Conservation (phyloP, 2,113 vertebrate genomes). For the Hipposideros armiger region DNA sequence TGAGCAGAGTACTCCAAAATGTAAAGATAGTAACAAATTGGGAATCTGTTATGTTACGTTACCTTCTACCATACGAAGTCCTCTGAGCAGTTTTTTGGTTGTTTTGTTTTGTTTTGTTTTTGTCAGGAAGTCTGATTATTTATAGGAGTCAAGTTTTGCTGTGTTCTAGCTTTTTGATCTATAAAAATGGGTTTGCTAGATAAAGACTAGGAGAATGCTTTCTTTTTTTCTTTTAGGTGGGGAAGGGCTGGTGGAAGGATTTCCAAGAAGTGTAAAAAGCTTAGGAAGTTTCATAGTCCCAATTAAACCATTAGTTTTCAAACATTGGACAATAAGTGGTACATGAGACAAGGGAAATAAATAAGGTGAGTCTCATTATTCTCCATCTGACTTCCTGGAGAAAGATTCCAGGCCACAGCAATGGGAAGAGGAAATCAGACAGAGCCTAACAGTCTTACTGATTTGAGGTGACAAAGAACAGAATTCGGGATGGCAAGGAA, state of each 20-base stretch:
- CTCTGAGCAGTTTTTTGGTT: neutral
- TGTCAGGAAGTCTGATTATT: neutral
- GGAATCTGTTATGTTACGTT: neutral
- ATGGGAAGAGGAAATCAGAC: neutral
- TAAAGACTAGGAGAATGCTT: neutral
- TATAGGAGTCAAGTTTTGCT: constrained; percentile 1
- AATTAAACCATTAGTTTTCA: constrained; percentile 19
- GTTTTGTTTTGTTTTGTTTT: neutral
- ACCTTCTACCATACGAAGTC: neutral
- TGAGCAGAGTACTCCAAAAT: neutral
- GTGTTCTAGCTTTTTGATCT: constrained; percentile 34
- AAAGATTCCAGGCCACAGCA: neutral
- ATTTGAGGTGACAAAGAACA: neutral
- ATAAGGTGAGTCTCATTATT: neutral
- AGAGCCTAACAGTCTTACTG: neutral
- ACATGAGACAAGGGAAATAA: neutral
- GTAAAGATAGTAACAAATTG: constrained; percentile 38
- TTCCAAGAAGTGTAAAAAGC: neutral
- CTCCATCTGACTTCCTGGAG: neutral
- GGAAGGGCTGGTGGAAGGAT: neutral
- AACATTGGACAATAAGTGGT: neutral
- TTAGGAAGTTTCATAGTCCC: neutral
- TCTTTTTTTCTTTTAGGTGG: neutral
- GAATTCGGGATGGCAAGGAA: constrained; percentile 9
- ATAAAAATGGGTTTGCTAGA: constrained; percentile 41